Percentiles rank a stretch among this genome's conserved stretches.
These are phyloP conservation scores for Rostratula benghalensis DNA, from an alignment of 2,113 vertebrate species.

Conservation along the genomic window DNA sequence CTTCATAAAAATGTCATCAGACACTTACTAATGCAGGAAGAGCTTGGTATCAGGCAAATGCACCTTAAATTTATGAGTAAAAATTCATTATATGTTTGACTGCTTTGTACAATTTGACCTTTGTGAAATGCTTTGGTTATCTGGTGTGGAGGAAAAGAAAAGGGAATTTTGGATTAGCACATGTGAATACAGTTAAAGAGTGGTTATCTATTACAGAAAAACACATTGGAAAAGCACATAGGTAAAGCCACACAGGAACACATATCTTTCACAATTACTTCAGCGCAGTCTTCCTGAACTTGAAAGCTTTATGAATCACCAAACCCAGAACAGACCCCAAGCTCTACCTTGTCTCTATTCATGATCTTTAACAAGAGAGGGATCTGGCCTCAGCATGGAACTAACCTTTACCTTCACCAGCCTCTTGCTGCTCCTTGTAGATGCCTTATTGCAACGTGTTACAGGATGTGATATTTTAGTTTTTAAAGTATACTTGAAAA, in stretches of 20 bases:
- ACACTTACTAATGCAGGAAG: neutral
- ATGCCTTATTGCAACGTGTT: neutral
- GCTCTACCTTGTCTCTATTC: accelerated
- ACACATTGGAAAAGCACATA: neutral
- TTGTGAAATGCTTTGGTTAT: neutral
- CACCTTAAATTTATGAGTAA: neutral
- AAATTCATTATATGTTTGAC: neutral
- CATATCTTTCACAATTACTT: neutral
- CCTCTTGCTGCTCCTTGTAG: neutral
- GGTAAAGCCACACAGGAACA: neutral
- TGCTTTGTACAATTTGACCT: neutral
- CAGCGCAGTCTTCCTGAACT: no score
- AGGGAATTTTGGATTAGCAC: neutral
- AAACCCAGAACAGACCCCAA: neutral
- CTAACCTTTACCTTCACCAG: neutral
- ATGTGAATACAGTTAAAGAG: neutral
- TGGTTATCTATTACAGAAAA: neutral
- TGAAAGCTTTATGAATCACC: neutral
- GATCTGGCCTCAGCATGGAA: accelerated
- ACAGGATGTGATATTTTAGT: neutral
- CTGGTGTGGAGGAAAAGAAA: neutral
- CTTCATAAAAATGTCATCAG: neutral
- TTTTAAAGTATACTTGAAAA: neutral
- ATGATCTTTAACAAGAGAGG: neutral
- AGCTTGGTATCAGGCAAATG: neutral